Percentiles rank a stretch among this genome's conserved stretches.
These are phyloP conservation scores for Leucopsar rothschildi DNA, from an alignment of 2,113 vertebrate species.

Conservation along the genomic window DNA sequence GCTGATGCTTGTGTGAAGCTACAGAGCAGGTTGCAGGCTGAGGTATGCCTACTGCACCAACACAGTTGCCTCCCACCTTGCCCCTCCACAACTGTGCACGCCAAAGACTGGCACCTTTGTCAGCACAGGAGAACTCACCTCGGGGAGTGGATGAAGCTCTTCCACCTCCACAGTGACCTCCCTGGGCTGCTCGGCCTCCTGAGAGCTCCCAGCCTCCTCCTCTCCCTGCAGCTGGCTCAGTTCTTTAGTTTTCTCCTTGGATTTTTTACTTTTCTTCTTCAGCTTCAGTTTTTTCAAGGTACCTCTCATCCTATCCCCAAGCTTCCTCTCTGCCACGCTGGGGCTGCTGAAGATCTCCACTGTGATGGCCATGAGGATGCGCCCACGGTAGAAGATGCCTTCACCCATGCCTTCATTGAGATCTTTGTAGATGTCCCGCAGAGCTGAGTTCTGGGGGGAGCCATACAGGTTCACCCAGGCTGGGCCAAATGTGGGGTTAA, in stretches of 20 bases:
- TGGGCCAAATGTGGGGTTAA: constrained; percentile 89
- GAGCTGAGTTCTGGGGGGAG: constrained; percentile 82
- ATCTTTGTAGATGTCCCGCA: constrained; percentile 82
- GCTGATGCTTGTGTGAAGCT: not conserved
- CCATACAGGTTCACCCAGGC: constrained; percentile 91
- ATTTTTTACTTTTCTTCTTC: constrained; percentile 82
- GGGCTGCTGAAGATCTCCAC: constrained; percentile 83
- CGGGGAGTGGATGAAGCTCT: constrained; percentile 86
- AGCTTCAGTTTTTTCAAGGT: constrained; percentile 73
- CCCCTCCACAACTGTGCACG: not conserved
- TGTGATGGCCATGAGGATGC: constrained; percentile 80
- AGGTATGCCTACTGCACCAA: not conserved
- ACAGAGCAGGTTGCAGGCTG: not conserved
- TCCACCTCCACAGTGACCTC: constrained; percentile 85
- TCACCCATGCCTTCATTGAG: constrained; percentile 87
- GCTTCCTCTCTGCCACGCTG: constrained; percentile 55
- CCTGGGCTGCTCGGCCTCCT: constrained; percentile 74
- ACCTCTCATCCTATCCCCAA: constrained; percentile 57
- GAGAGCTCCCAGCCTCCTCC: not conserved
- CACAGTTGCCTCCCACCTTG: not conserved
- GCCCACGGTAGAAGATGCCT: constrained; percentile 87
- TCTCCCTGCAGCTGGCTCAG: constrained; percentile 10
- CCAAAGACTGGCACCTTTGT: not conserved
- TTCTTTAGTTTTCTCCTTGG: constrained; percentile 70
- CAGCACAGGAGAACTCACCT: constrained; percentile 65